These are phyloP conservation scores for Callocephalon fimbriatum DNA, from an alignment of 2,113 vertebrate genomes.

Conservation along the genomic window DNA sequence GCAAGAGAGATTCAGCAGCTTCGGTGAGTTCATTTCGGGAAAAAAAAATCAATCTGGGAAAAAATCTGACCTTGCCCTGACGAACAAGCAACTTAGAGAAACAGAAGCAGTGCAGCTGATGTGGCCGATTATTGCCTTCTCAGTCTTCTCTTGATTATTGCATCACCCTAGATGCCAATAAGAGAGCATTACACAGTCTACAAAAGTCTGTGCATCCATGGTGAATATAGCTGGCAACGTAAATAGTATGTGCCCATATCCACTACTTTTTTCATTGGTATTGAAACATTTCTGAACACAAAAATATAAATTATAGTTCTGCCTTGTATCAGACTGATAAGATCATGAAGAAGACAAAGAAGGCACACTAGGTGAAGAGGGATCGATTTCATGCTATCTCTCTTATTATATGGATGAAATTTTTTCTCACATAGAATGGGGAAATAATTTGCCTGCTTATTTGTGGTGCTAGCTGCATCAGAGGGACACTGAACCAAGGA, in stretches of 20 bases:
- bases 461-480: neutral
- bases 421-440: neutral
- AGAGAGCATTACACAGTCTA: rapidly evolving
- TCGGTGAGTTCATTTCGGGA: neutral
- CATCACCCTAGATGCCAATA: neutral
- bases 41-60: neutral
- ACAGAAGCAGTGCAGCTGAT: neutral
- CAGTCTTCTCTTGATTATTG: neutral
- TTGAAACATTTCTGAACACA: neutral
- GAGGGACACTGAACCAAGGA: neutral
- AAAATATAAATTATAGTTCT: neutral
- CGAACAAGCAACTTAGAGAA: neutral
- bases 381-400: neutral
- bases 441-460: neutral
- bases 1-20: neutral
- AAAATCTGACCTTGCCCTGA: neutral
- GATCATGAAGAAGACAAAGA: neutral
- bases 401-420: neutral
- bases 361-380: neutral
- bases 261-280: neutral
- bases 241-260: rapidly evolving
- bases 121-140: neutral
- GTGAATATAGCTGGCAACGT: neutral
- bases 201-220: neutral
- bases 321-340: neutral